Base-by-base conservation (phyloP, 2,113 vertebrate genomes). In the Meles meles region DNA sequence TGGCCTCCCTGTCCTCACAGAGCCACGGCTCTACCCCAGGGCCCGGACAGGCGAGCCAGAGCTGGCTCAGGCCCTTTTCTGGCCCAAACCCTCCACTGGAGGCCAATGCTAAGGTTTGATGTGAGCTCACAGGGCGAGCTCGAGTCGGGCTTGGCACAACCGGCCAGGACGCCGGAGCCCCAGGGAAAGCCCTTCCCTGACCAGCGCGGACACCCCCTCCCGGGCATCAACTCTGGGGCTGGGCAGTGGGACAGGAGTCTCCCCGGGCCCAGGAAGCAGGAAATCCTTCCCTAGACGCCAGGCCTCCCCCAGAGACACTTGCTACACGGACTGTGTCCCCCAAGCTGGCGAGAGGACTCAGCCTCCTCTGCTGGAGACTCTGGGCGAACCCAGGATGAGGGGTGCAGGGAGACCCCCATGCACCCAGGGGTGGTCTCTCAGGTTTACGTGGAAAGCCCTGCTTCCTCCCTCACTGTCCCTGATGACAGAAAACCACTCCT, bases 131-230 rank as follows among this genome's bases (percentile, higher is more conserved):
- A 0, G 37, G 0, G 31, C 2, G 74, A 27, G 34, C 39, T 81
- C 84, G 5, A 14, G 27, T 31, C 7, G 3, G 27, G 14, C 44
- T 59, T 14, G 25, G 7, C 10, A 2, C 37, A 27, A 71, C n/a
- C 12, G 6, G 77, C 34, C 37, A 6, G 79, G 34, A 77, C 0
- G 0, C 0, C 0, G 29, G 76, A n/a, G 21, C 47, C 14, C 3
- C 14, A 0, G 17, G 49, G 29, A 42, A 59, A 65, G 57, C 49
- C 17, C 88, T 7, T 10, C 10, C 5, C 55, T 52, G 25, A 72
- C 44, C 63, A 10, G 49, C 0, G 0, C 49, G 13, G 85, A 74
- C 5, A 1, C 23, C 92, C 71, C 37, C 79, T n/a, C 20, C 34
- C 1, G 7, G 42, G 27, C 63, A 63, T 21, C 42, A 59, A 5